Percentiles rank a stretch among this genome's conserved stretches.
phyloP scores from a whole-genome alignment of 2,888 invertebrate species.

The Brenthis daphne region DNA sequence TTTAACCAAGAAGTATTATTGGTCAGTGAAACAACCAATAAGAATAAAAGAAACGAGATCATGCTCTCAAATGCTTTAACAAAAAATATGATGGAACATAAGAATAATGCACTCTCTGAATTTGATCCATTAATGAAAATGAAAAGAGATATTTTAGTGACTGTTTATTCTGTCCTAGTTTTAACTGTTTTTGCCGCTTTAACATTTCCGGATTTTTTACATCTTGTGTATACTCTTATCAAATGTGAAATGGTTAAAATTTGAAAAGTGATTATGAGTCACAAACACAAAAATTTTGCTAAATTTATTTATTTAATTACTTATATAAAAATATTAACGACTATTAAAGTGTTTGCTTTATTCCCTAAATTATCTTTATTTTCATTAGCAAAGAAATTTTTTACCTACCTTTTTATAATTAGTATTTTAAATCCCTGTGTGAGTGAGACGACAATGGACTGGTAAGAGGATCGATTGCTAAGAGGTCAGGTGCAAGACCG shows the following conservation, averaged over 20 bases:
- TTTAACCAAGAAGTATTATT: slow-evolving; percentile 22
- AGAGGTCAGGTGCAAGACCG: no score
- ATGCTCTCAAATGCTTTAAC: slow-evolving; percentile 7
- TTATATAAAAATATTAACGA: no score
- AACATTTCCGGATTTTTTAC: slow-evolving; percentile 59
- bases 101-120: slow-evolving; percentile 18
- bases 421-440: no score
- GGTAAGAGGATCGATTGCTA: no score
- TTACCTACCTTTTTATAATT: no score
- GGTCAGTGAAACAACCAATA: not conserved
- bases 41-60: slow-evolving; percentile 29
- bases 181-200: slow-evolving; percentile 72
- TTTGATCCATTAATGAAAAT: slow-evolving; percentile 61
- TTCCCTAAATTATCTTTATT: no score
- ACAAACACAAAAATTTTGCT: no score
- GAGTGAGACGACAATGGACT: no score
- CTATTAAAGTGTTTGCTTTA: no score
- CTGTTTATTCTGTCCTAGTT: slow-evolving; percentile 70
- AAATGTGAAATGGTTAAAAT: not conserved
- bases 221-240: not conserved
- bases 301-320: no score
- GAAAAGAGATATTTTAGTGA: slow-evolving; percentile 71
- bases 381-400: no score
- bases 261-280: not conserved
- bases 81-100: slow-evolving; percentile 1